These are phyloP conservation scores for Tachysurus fulvidraco DNA, from an alignment of 2,113 vertebrate species.

Conservation along the genomic window DNA sequence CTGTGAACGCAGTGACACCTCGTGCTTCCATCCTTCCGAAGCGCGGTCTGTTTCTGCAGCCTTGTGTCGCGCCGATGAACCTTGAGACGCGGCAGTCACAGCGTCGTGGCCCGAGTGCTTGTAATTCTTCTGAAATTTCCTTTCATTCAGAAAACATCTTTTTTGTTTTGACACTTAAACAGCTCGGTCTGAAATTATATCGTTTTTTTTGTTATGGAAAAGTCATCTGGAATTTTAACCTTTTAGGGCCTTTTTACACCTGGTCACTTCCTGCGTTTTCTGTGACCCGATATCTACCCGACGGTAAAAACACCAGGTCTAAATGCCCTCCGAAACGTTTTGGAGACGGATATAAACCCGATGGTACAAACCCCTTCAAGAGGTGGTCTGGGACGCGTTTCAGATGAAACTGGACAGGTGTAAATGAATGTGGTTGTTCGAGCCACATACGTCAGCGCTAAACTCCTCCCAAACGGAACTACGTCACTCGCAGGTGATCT, in stretches of 20 bases:
- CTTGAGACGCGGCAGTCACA: constrained; percentile 28
- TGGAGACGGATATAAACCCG: too few species aligned
- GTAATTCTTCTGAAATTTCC: background rate
- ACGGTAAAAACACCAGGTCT: too few species aligned
- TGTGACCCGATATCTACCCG: too few species aligned
- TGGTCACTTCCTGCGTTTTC: too few species aligned
- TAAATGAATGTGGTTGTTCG: too few species aligned
- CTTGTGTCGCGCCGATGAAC: background rate
- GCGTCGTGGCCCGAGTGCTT: constrained; percentile 27
- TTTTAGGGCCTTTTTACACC: background rate
- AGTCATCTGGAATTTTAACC: background rate
- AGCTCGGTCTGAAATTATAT: background rate
- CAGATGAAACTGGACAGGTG: too few species aligned
- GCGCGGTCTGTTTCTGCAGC: background rate
- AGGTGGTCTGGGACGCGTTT: too few species aligned
- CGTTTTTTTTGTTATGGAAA: background rate
- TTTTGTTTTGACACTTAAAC: background rate
- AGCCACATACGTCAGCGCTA: too few species aligned
- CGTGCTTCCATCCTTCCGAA: background rate
- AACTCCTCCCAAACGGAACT: too few species aligned
- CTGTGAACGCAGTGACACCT: background rate
- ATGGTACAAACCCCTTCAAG: too few species aligned
- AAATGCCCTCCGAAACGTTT: too few species aligned
- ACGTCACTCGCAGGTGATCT: too few species aligned
- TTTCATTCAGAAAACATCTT: background rate